Evolutionary conservation across 2,888 invertebrate genomes (phyloP), one percentile per base, ranked within the genome.

Genomic region (Gasteruption jaculator): DNA sequence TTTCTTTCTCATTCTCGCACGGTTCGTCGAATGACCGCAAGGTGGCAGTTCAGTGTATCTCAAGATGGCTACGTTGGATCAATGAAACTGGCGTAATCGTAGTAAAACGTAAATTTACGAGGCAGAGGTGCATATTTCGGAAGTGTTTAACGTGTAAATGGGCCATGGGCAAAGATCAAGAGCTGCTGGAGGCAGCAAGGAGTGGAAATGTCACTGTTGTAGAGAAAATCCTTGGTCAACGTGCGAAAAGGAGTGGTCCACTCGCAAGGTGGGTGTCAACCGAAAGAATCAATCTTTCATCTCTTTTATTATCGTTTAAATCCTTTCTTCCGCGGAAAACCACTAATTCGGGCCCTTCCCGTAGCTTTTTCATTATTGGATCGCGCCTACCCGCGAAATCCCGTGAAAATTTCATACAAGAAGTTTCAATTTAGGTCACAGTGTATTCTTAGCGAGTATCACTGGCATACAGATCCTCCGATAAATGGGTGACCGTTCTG

Each of bases 81-180:
- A 83, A 85, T 85, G 83, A 83, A 82, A 68, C 63, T 62, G 62
- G 65, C 66, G 68, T 71, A 66, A 68, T 66, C 65, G 63, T 67
- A 68, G 66, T 70, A 68, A 69, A 63, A 57, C 55, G 57, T 45
- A 54, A 58, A 52, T 60, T 58, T 51, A 56, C 53, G 60, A 54
- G 56, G n/a, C n/a, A n/a, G n/a, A n/a, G n/a, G n/a, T n/a, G n/a
- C n/a, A n/a, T n/a, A n/a, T n/a, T n/a, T n/a, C n/a, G n/a, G n/a
- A n/a, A n/a, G 55, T 48, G 58, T 54, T 56, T 48, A 38, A 50
- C 43, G 63, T 57, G 65, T 70, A 71, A 71, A 72, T 72, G 71
- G 72, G 65, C 68, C 67, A 95, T 95, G 93, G 94, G 94, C 71
- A 92, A 92, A 76, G 94, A 95, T 75, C 91, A 93, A 75, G 94